Conservation (phyloP, 2,797 vertebrate genomes). For the Buceros bicornis region DNA sequence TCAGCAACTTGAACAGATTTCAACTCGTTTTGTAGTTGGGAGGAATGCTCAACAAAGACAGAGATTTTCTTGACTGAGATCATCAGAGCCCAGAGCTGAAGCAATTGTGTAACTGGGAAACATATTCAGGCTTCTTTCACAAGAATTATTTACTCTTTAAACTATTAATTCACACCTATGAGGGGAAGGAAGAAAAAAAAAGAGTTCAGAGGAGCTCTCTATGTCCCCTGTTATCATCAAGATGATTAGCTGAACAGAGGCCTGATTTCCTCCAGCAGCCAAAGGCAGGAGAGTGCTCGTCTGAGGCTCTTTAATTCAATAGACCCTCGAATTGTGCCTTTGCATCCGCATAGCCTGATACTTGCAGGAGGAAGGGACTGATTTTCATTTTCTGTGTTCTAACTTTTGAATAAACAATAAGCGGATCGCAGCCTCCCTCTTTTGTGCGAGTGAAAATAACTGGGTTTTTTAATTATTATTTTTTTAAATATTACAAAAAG, state of each 20-base stretch:
- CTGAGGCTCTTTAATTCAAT: slow-evolving; percentile 60
- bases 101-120: slow-evolving; percentile 51
- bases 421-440: slow-evolving; percentile 73
- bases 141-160: slow-evolving; percentile 53
- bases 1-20: slow-evolving; percentile 55
- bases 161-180: slow-evolving; percentile 30
- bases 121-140: slow-evolving; percentile 25
- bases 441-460: slow-evolving; percentile 80
- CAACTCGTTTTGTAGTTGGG: slow-evolving; percentile 61
- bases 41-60: slow-evolving; percentile 45
- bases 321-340: slow-evolving; percentile 56
- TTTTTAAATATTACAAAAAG: slow-evolving; percentile 86
- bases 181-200: not conserved
- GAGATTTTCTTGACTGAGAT: slow-evolving; percentile 53
- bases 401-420: slow-evolving; percentile 76
- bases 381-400: slow-evolving; percentile 69
- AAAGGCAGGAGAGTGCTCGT: not conserved
- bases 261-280: slow-evolving; percentile 7
- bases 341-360: slow-evolving; percentile 28
- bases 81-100: slow-evolving; percentile 51
- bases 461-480: slow-evolving; percentile 80
- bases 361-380: slow-evolving; percentile 29
- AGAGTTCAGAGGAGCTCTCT: not conserved
- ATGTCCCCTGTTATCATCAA: not conserved
- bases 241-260: not conserved